Evolutionary conservation across 2,113 vertebrate genomes (phyloP), one percentile per base, ranked within the genome.

Genomic region (Lophius piscatorius): DNA sequence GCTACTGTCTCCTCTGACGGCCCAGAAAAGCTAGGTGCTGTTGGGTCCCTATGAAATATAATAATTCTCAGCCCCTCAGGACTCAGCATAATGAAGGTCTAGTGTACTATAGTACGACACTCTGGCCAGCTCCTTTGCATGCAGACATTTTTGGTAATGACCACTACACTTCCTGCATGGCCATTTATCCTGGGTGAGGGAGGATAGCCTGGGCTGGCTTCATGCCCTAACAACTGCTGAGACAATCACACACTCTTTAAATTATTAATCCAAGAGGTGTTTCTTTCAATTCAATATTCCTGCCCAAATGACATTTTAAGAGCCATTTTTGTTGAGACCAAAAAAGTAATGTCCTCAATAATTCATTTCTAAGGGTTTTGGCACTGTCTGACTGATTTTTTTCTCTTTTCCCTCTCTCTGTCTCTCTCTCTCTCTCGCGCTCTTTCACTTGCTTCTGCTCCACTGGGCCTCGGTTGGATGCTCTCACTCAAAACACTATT

Each of bases 271-370:
- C 1, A 13, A 35, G 67, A 74, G 54, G 80, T 80, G 80, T 78
- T 84, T 55, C 78, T 82, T 72, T 80, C 74, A 82, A 74, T 84
- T 66, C 59, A 62, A 66, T 76, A 70, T 50, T 62, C 47, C 36
- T n/a, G 36, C 60, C 59, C 74, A 51, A 78, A 78, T 80, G 71
- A 54, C 55, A 62, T 75, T 87, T 75, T 80, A 74, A 61, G 57
- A 77, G 69, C 49, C 35, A 46, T 61, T 73, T 74, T 59, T 75
- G 73, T 66, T 24, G 59, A 56, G 56, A 21, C 18, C 12, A 14
- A 1, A 74, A 83, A 79, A 75, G 55, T n/a, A 57, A 67, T 11
- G 49, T 60, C 12, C 55, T 89, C 6, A 85, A 84, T 86, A 76
- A 86, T 87, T 82, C 28, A 87, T 64, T n/a, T 18, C 4, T 22